A percentile compares a stretch with the other conserved stretches of the same genome.
phyloP scores from a whole-genome alignment of 2,888 invertebrate genomes.

The Marasmarcha lunaedactyla region DNA sequence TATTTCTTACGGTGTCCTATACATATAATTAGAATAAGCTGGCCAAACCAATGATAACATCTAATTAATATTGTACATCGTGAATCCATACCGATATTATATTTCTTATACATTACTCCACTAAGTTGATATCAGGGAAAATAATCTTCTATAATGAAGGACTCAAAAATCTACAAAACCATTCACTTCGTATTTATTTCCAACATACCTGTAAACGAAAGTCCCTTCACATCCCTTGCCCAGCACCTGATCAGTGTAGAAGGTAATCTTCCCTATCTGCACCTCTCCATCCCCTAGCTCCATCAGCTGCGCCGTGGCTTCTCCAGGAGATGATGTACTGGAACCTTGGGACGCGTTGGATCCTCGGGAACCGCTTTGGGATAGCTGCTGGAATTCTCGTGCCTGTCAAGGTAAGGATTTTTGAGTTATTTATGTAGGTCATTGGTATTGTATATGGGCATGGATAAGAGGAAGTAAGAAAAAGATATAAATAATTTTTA shows the following conservation, averaged over 20 bases:
- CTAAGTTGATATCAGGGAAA: no score
- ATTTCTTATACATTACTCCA: no score
- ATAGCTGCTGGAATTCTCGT: conserved; percentile 75
- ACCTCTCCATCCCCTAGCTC: conserved; percentile 76
- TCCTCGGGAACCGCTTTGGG: conserved; percentile 71
- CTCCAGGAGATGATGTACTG: conserved; percentile 38
- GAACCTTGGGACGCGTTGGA: conserved; percentile 47
- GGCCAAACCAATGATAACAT: no score
- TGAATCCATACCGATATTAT: no score
- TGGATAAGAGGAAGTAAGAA: neutral
- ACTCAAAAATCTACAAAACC: no score
- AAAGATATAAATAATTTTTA: no score
- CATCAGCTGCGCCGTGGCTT: conserved; percentile 68
- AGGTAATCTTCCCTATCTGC: conserved; percentile 89
- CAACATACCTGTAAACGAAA: conserved; percentile 87
- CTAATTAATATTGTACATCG: no score
- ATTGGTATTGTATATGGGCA: conserved; percentile 4
- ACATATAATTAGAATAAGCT: no score
- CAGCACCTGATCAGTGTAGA: conserved; percentile 85
- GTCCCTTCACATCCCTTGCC: conserved; percentile 99
- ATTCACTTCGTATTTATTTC: no score
- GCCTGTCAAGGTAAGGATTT: conserved; percentile 55
- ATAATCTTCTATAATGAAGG: no score
- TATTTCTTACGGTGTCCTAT: no score
- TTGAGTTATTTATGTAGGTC: conserved; percentile 6